A percentile compares a stretch with the other conserved stretches of the same genome.
Conservation (phyloP, 2,113 vertebrate species). For the Mesoclemmys tuberculata region DNA sequence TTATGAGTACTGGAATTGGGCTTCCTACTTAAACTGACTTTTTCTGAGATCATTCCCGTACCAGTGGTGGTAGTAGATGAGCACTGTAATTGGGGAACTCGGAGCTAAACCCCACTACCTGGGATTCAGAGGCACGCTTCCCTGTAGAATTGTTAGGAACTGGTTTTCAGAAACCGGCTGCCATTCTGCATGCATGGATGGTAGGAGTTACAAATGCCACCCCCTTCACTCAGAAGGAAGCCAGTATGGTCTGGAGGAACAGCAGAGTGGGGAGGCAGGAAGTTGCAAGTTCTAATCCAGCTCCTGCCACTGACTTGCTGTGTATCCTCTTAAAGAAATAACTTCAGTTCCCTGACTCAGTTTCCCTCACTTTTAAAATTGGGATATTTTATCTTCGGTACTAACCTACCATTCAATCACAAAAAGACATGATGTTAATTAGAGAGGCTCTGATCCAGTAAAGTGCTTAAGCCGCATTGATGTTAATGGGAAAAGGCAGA, state of each 20-base stretch:
- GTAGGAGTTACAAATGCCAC: not conserved
- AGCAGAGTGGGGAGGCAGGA: not conserved
- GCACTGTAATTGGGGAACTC: not conserved
- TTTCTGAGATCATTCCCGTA: accelerated
- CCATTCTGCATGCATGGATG: not conserved
- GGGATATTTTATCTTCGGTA: not conserved
- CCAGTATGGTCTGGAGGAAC: not conserved
- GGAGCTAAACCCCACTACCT: not conserved
- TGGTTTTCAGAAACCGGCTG: not conserved
- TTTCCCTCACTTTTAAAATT: not conserved
- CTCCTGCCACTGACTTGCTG: not conserved
- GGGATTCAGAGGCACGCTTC: accelerated
- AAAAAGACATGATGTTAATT: not conserved
- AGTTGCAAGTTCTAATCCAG: not conserved
- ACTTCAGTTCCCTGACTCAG: not conserved
- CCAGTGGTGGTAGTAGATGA: not conserved
- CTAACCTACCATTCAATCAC: not conserved
- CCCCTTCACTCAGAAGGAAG: not conserved
- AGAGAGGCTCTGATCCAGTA: accelerated
- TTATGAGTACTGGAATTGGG: not conserved
- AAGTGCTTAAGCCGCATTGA: not conserved
- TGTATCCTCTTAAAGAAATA: not conserved
- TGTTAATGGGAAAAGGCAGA: not conserved
- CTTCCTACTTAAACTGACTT: not conserved
- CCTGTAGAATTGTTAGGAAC: not conserved